Percentiles rank a stretch among this genome's conserved stretches.
These are phyloP conservation scores for Tuta absoluta DNA, from an alignment of 2,888 invertebrate genomes.

Conservation along the genomic window DNA sequence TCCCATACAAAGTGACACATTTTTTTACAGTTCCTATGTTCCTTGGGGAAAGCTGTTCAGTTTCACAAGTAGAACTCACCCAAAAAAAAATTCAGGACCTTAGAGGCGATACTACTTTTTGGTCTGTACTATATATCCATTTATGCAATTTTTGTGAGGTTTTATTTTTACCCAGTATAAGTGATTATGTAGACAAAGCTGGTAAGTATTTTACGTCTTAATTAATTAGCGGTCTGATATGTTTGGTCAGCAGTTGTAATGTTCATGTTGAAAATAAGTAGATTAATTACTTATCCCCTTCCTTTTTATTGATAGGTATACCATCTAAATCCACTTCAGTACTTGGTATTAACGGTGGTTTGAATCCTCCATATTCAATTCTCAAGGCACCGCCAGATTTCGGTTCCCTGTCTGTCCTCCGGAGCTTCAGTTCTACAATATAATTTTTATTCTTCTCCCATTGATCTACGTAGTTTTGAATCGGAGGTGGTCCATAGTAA, in stretches of 20 bases:
- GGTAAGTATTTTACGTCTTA: background rate
- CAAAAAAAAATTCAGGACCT: no score
- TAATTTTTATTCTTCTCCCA: slow-evolving; percentile 55
- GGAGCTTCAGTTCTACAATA: slow-evolving; percentile 71
- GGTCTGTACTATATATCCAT: background rate
- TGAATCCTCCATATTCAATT: slow-evolving; percentile 91
- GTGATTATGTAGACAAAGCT: background rate
- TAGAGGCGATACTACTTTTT: no score
- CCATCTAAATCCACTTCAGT: slow-evolving; percentile 89
- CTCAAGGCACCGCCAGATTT: slow-evolving; percentile 71
- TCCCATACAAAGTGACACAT: no score
- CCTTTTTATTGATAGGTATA: slow-evolving; percentile 75
- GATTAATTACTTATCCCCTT: background rate
- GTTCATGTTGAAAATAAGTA: background rate
- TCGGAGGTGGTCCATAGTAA: slow-evolving; percentile 78
- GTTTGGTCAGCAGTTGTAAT: background rate
- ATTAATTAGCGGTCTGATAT: background rate
- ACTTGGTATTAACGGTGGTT: slow-evolving; percentile 90
- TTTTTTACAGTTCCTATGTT: no score
- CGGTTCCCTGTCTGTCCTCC: slow-evolving; percentile 81
- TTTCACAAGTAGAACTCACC: no score
- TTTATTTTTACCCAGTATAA: background rate
- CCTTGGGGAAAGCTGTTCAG: no score
- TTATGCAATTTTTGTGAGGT: background rate
- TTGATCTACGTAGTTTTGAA: slow-evolving; percentile 49